These are phyloP conservation scores for Cepaea hortensis DNA, from an alignment of 2,888 invertebrate genomes.

Conservation along the genomic window DNA sequence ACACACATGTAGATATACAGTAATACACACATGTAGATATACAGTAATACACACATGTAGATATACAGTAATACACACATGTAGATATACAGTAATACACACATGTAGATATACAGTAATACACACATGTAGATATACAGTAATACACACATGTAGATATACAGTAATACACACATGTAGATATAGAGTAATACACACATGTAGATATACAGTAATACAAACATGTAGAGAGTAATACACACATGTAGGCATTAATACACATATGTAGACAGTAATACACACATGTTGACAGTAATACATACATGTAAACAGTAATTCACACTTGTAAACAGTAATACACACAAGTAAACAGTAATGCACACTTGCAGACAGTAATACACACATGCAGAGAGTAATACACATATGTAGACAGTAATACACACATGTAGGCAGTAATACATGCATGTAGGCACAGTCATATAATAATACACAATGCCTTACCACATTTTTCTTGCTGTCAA, in stretches of 20 bases:
- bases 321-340: slow-evolving; percentile 84
- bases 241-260: background rate
- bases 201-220: no score
- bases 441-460: background rate
- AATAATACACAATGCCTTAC: slow-evolving; percentile 14
- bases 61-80: no score
- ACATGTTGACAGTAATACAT: slow-evolving; percentile 1
- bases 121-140: no score
- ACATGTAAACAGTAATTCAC: background rate
- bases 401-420: slow-evolving; percentile 3
- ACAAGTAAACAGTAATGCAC: background rate
- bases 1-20: no score
- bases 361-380: background rate
- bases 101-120: no score
- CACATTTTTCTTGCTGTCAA: slow-evolving; percentile 88
- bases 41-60: no score
- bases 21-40: no score
- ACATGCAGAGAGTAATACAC: slow-evolving; percentile 84
- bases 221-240: background rate
- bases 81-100: no score
- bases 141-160: no score
- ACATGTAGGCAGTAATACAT: background rate
- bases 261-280: slow-evolving; percentile 84
- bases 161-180: no score
- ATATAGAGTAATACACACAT: no score